Base-by-base conservation (phyloP, 2,113 vertebrate genomes). In the Melanostigma gelatinosum region DNA sequence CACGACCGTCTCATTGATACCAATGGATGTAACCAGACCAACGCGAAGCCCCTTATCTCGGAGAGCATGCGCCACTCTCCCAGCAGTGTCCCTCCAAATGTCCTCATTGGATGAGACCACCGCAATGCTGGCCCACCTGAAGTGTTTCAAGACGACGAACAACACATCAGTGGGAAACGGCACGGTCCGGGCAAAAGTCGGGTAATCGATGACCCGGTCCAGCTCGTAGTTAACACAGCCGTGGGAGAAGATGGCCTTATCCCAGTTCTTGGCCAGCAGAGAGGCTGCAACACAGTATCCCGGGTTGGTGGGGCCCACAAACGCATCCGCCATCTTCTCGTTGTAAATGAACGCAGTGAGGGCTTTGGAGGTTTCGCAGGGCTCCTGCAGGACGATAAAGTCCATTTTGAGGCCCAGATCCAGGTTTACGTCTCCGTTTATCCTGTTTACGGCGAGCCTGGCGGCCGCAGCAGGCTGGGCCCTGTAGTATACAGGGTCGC, bases 231-330 rank as follows among this genome's bases (percentile, higher is more conserved):
- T 96, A 11, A 97, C 61, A 38, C 97, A 98, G 60, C 93, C 93
- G 93, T 95, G 96, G 0, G 97, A 97, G 87, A 98, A 97, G 40
- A 99, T 77, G 32, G 96, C 94, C 90, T 97, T 97, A 32, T 96
- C 85, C 97, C 97, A 98, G 89, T 93, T 96, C 86, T 95, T 95
- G 65, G 91, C 92, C 80, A 98, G 83, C 79, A 97, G 90, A 0
- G 94, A 89, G 0, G 96, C 96, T 6, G 94, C 94, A 6, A 96
- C 95, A 8, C 97, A 98, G 89, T 97, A 97, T 10, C 97, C 96
- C 0, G 97, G 96, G 75, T 97, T 98, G 63, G 95, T 82, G 67
- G 96, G 96, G 6, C 96, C 97, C 76, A 97, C 27, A 22, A 98
- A 96, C 11, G 91, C 96, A 11, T 97, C 95, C 1, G 94, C 93